Percentiles rank a stretch among this genome's conserved stretches.
Evolutionary conservation across 2,888 invertebrate species (phyloP).

Genomic region (Teinopalpus imperialis): DNA sequence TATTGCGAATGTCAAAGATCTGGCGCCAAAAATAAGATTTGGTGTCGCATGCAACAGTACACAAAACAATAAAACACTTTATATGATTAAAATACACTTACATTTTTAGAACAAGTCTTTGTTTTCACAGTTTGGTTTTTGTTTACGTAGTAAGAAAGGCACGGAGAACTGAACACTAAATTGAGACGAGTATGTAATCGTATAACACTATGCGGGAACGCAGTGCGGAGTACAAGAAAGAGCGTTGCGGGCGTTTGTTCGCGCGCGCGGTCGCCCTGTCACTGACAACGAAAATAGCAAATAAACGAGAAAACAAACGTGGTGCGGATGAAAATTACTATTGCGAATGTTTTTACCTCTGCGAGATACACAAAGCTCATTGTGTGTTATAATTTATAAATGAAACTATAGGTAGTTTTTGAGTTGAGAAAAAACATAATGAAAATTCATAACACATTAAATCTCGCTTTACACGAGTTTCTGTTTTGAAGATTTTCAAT

Average conservation of each 20-base stretch:
- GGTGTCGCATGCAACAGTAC: conserved; percentile 36
- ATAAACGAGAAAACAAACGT: conserved; percentile 50
- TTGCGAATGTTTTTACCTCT: conserved; percentile 31
- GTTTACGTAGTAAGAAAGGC: background rate
- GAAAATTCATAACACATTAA: too few relatives aligned
- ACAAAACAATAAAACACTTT: conserved; percentile 13
- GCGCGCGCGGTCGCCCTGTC: conserved; percentile 44
- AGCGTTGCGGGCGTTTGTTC: conserved; percentile 43
- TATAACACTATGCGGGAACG: conserved; percentile 3
- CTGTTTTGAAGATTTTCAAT: too few relatives aligned
- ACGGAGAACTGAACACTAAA: conserved; percentile 8
- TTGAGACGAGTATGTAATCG: background rate
- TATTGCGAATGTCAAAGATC: conserved; percentile 50
- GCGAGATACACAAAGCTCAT: conserved; percentile 37
- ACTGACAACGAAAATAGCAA: conserved; percentile 63
- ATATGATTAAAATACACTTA: conserved; percentile 13
- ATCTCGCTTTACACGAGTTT: too few relatives aligned
- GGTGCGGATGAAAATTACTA: conserved; percentile 39
- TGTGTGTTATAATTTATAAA: conserved; percentile 28
- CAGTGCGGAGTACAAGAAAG: conserved; percentile 23
- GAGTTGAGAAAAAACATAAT: too few relatives aligned
- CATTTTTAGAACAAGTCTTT: conserved; percentile 1
- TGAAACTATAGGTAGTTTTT: too few relatives aligned
- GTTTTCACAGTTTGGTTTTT: background rate
- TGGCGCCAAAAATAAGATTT: conserved; percentile 60